These are phyloP conservation scores for Carposina sasakii DNA, from an alignment of 1,140 invertebrate genomes.

Conservation along the genomic window DNA sequence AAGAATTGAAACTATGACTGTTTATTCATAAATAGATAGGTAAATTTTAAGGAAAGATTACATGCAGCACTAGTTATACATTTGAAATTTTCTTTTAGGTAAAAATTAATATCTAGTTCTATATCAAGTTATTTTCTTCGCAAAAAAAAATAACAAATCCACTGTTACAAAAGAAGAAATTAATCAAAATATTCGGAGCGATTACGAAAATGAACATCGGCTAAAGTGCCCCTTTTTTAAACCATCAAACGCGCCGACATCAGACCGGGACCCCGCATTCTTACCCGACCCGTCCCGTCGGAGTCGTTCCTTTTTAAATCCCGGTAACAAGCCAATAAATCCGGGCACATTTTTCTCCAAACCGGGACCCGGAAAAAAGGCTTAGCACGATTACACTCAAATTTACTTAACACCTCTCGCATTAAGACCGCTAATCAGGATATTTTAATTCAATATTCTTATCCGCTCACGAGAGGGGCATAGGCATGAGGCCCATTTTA, in stretches of 20 bases:
- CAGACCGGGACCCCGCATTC: conserved; percentile 38
- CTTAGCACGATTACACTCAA: conserved; percentile 67
- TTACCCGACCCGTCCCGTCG: conserved; percentile 41
- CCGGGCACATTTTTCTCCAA: conserved; percentile 58
- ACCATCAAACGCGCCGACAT: conserved; percentile 50
- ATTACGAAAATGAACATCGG: conserved; percentile 59
- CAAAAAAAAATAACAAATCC: too few species aligned
- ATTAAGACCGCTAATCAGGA: conserved; percentile 63
- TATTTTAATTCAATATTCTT: conserved; percentile 59
- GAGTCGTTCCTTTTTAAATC: conserved; percentile 59
- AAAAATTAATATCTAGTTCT: too few species aligned
- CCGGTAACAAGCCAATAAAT: conserved; percentile 70
- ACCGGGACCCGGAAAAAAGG: conserved; percentile 48
- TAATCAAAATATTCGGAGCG: conserved; percentile 38
- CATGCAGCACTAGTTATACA: too few species aligned
- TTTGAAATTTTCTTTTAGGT: too few species aligned
- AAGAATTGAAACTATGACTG: too few species aligned
- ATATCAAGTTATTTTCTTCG: too few species aligned
- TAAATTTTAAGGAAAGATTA: too few species aligned
- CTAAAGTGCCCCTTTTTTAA: conserved; percentile 40
- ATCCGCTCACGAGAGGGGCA: conserved; percentile 31
- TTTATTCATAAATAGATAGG: too few species aligned
- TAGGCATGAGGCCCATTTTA: conserved; percentile 42
- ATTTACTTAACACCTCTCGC: conserved; percentile 70
- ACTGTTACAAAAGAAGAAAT: conserved; percentile 25